These are phyloP conservation scores for Solea solea DNA, from an alignment of 2,113 vertebrate species.

Conservation along the genomic window DNA sequence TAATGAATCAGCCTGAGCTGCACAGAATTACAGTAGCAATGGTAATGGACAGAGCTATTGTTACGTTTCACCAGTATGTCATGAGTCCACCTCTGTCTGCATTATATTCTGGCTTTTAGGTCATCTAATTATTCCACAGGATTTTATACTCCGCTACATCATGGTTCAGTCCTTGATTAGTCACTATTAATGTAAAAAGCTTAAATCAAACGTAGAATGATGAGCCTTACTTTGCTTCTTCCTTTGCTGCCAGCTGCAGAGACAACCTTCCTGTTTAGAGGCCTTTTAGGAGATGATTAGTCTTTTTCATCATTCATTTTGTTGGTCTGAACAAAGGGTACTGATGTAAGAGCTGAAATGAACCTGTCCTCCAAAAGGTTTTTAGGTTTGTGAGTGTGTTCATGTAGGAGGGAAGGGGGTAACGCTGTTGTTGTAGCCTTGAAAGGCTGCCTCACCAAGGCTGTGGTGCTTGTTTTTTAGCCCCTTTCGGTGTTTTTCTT, in stretches of 20 bases:
- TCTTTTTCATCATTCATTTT: background rate
- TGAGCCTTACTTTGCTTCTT: conserved; percentile 52
- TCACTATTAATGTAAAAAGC: conserved; percentile 9
- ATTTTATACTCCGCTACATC: background rate
- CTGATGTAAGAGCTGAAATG: background rate
- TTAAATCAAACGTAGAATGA: conserved; percentile 9
- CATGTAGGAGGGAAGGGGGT: background rate
- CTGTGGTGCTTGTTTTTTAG: conserved; percentile 37
- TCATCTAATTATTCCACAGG: background rate
- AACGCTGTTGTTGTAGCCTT: conserved; percentile 65
- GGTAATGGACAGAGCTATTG: conserved; percentile 19
- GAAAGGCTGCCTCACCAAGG: conserved; percentile 60
- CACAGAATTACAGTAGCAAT: conserved; percentile 5
- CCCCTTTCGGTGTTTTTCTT: conserved; percentile 37
- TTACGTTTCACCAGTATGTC: background rate
- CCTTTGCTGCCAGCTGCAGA: background rate
- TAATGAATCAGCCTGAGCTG: conserved; percentile 20
- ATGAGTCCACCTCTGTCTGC: background rate
- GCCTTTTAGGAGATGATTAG: conserved; percentile 6
- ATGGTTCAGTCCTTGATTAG: background rate
- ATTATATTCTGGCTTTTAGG: background rate
- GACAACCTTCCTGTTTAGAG: conserved; percentile 1
- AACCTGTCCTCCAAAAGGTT: background rate
- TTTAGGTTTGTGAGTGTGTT: conserved; percentile 15
- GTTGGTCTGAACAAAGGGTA: conserved; percentile 15